Conservation (phyloP, 2,888 invertebrate genomes). For the Leptarthrus brevirostris region DNA sequence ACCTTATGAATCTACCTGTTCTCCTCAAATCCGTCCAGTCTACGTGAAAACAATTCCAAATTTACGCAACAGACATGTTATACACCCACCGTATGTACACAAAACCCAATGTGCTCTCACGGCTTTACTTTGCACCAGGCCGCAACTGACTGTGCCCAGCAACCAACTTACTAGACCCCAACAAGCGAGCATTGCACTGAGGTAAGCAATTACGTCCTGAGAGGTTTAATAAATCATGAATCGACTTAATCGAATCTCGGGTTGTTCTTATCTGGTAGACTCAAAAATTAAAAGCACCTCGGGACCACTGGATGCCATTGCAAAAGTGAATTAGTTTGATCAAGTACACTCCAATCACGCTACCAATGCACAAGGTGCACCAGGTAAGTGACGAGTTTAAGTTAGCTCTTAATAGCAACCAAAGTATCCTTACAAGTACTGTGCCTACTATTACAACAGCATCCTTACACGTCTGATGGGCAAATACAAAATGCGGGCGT, state of each 20-base stretch:
- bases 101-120: conserved; percentile 24
- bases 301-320: conserved; percentile 26
- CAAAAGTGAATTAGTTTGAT: conserved; percentile 36
- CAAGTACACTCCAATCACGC: conserved; percentile 7
- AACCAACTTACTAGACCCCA: conserved; percentile 12
- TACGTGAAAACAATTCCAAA: conserved; percentile 14
- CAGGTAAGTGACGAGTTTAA: conserved; percentile 31
- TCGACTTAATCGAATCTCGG: conserved; percentile 47
- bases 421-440: not conserved
- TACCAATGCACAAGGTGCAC: conserved; percentile 34
- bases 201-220: conserved; percentile 44
- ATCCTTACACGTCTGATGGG: not conserved
- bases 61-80: conserved; percentile 9
- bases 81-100: conserved; percentile 18
- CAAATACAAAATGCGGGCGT: conserved; percentile 27
- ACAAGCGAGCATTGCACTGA: conserved; percentile 10
- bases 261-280: conserved; percentile 14
- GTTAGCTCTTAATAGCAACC: conserved; percentile 31
- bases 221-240: conserved; percentile 43
- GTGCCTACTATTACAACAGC: not conserved
- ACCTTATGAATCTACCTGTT: conserved; percentile 17
- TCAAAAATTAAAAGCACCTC: conserved; percentile 35
- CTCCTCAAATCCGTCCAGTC: not conserved
- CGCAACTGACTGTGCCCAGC: not conserved
- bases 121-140: conserved; percentile 16